Evolutionary conservation across 2,797 vertebrate genomes (phyloP).

Genomic region (Tachyglossus aculeatus): DNA sequence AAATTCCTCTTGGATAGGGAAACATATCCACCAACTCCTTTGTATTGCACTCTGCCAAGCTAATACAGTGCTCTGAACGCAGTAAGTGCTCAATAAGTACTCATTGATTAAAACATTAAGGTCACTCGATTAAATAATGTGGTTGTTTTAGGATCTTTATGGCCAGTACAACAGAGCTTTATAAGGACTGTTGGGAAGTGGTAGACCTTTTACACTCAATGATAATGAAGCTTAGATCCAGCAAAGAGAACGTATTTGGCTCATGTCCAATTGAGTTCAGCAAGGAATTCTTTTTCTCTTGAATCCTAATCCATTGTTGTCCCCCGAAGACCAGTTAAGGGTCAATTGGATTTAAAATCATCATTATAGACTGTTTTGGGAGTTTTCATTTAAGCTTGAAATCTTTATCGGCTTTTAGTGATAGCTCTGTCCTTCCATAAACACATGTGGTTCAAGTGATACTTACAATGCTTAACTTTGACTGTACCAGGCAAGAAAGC

Average conservation of each 20-base stretch:
- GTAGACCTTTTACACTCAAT: neutral
- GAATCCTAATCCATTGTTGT: neutral
- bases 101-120: no score
- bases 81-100: no score
- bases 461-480: slow-evolving; percentile 50
- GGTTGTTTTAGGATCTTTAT: no score
- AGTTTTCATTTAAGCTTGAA: neutral
- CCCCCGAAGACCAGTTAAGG: neutral
- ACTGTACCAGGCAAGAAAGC: slow-evolving; percentile 35
- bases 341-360: neutral
- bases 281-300: neutral
- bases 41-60: no score
- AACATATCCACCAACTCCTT: no score
- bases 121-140: no score
- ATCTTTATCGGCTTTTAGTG: neutral
- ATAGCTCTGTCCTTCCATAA: slow-evolving; percentile 19
- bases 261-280: neutral
- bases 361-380: neutral
- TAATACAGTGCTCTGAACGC: no score
- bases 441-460: slow-evolving; percentile 23
- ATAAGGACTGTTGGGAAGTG: neutral
- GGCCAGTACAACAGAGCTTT: neutral
- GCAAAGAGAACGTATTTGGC: neutral
- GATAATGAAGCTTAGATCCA: neutral
- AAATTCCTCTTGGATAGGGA: no score